phyloP scores from a whole-genome alignment of 2,113 vertebrate genomes.

The Melanostigma gelatinosum region DNA sequence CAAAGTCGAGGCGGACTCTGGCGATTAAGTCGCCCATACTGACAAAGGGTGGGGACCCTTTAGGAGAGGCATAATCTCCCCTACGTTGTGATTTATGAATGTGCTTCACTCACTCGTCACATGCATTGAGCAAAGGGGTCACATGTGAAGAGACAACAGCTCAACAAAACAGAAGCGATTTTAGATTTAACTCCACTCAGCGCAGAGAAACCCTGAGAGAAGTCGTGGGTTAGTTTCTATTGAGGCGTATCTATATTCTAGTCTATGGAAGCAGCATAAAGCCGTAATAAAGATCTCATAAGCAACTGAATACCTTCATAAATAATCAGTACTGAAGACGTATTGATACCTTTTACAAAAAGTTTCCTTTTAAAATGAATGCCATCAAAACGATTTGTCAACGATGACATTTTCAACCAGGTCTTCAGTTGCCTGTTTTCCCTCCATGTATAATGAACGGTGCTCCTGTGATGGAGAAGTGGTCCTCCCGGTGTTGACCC shows the following conservation, averaged over 20 bases:
- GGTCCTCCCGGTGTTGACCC: neutral
- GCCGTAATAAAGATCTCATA: neutral
- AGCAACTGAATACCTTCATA: neutral
- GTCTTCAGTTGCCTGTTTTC: no score
- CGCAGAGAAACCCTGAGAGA: conserved; percentile 3
- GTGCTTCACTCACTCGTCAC: conserved; percentile 14
- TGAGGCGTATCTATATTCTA: neutral
- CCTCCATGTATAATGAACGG: no score
- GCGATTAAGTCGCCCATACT: conserved; percentile 12
- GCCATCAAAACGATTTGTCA: no score
- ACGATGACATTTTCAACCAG: no score
- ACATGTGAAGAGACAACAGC: neutral
- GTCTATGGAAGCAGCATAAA: neutral
- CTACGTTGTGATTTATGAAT: conserved; percentile 30
- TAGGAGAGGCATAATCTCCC: conserved; percentile 20
- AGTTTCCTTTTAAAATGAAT: no score
- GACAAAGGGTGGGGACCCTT: neutral
- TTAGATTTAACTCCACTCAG: conserved; percentile 13
- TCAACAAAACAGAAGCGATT: conserved; percentile 29
- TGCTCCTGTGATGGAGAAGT: no score
- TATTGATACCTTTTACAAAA: neutral
- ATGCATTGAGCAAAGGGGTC: conserved; percentile 9
- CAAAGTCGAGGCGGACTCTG: conserved; percentile 63
- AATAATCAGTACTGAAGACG: no score
- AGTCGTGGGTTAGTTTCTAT: conserved; percentile 11